phyloP scores from a whole-genome alignment of 2,797 vertebrate species.

The Ctenosaura bakeri region DNA sequence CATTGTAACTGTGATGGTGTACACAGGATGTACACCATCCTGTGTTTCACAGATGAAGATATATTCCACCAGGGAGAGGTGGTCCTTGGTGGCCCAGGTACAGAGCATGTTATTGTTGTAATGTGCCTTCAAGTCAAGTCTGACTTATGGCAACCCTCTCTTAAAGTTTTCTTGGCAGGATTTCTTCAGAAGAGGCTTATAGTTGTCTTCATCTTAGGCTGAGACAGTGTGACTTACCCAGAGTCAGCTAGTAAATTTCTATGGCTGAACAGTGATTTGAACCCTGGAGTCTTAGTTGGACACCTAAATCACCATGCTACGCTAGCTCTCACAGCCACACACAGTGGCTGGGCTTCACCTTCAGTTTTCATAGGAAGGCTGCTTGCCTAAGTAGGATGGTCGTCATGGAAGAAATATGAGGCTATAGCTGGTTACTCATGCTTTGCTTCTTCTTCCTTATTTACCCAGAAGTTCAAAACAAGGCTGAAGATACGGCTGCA shows the following conservation, averaged over 20 bases:
- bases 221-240: too few species aligned
- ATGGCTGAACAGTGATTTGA: too few species aligned
- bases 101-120: background rate
- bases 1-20: background rate
- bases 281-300: too few species aligned
- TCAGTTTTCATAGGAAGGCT: background rate
- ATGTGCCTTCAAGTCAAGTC: too few species aligned
- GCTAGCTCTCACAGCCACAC: too few species aligned
- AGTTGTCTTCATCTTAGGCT: too few species aligned
- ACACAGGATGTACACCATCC: background rate
- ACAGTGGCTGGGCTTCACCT: too few species aligned
- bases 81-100: background rate
- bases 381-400: background rate
- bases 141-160: too few species aligned
- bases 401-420: background rate
- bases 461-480: conserved; percentile 1
- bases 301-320: too few species aligned
- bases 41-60: background rate
- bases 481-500: background rate
- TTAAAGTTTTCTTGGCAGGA: too few species aligned
- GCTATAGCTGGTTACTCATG: background rate
- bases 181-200: too few species aligned
- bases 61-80: background rate
- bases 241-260: too few species aligned
- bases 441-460: background rate